These are phyloP conservation scores for Drosophila phalerata DNA, from an alignment of 2,888 invertebrate species.

Conservation along the genomic window DNA sequence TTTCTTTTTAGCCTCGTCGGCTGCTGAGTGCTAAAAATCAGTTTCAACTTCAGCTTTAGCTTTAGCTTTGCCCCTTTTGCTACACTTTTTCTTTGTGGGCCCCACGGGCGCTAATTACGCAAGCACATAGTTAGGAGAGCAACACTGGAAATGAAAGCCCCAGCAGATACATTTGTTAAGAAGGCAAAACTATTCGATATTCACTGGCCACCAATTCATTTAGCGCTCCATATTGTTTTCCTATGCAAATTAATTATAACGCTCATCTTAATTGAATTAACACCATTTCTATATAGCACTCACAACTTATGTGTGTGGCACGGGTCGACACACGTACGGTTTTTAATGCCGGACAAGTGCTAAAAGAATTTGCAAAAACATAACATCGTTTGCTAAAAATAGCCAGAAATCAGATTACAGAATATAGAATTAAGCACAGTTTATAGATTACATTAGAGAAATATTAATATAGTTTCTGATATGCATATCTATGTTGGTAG, in stretches of 20 bases:
- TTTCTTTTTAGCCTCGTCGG: constrained; percentile 53
- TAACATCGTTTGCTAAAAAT: constrained; percentile 7
- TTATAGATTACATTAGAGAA: not conserved
- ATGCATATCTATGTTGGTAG: not conserved
- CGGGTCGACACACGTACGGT: constrained; percentile 11
- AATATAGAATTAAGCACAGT: not conserved
- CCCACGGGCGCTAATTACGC: constrained; percentile 72
- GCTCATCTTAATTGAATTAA: constrained; percentile 74
- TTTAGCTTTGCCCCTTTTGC: constrained; percentile 48
- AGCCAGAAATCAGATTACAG: not conserved
- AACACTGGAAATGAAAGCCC: constrained; percentile 49
- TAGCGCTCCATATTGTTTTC: constrained; percentile 67
- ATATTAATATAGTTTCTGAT: not conserved
- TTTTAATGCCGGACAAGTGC: constrained; percentile 41
- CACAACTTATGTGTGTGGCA: constrained; percentile 17
- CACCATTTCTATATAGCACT: constrained; percentile 49
- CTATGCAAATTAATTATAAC: constrained; percentile 71
- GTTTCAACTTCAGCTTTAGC: constrained; percentile 15
- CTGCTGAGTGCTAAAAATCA: constrained; percentile 23
- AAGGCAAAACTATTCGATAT: constrained; percentile 17
- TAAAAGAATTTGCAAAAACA: constrained; percentile 50
- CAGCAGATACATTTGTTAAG: constrained; percentile 27
- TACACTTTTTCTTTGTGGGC: constrained; percentile 57
- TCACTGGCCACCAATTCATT: constrained; percentile 41
- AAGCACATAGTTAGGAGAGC: constrained; percentile 56